Evolutionary conservation across 53 echinoderm and acorn worm genomes (phyloP), one percentile per base, ranked within the genome.

Genomic region (Paelopatides confundens): DNA sequence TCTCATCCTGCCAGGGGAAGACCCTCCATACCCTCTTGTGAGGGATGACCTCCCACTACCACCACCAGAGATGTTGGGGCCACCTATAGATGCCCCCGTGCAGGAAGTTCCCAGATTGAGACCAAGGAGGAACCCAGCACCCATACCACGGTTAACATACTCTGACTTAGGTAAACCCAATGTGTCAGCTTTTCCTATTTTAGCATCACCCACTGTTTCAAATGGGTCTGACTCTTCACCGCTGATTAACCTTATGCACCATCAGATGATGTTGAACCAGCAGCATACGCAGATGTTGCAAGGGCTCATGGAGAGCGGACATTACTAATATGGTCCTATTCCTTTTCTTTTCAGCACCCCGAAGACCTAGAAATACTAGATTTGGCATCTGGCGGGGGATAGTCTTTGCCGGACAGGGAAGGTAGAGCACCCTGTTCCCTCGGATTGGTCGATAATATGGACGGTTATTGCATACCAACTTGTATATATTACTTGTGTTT

Each of bases 241-340:
- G n/a, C 5, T 71, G 40, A 18, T 38, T 8, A 21, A 39, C 39
- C 71, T 71, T 38, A 12, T 71, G 71, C 71, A 71, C 4, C 71
- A 71, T 4, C 71, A 71, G 71, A 71, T 71, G 71, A 18, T 39
- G 71, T 31, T 71, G 17, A 71, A 71, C 34, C 71, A 71, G 39
- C 71, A 71, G 21, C 71, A 71, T 37, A 34, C 71, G 4, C 71
- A 71, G 40, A 71, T 71, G 71, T 34, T 71, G 39, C 71, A 71
- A 39, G 71, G 71, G 12, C 36, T 71, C 2, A 12, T 71, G 39
- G 52, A 2, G 39, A 39, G 39, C 39, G 8, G 39, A 3, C 3
- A 8, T 5, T 39, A 39, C 8, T 39, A 39, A 39, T 39, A 8
- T 39, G 3, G 8, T 5, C 3, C 8, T 39, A 39, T 39, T 39